Evolutionary conservation across 1,140 invertebrate species (phyloP).

Genomic region (Dinothrombium tinctorium): DNA sequence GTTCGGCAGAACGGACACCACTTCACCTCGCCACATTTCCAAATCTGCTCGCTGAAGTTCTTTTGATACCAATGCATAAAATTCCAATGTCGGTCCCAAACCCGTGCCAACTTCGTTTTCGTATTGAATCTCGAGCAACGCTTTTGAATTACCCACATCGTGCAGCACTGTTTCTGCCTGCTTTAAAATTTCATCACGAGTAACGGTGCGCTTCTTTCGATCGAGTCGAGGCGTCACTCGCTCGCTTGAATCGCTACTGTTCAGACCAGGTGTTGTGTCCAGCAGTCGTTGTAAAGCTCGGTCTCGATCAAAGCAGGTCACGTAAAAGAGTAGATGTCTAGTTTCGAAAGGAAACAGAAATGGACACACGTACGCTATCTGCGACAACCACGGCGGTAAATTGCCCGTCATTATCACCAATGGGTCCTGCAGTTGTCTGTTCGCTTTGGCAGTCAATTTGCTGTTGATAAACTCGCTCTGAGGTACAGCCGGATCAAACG

Average conservation of each 20-base stretch:
- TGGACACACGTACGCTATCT: slow-evolving; percentile 73
- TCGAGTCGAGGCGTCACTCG: slow-evolving; percentile 76
- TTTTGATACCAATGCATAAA: slow-evolving; percentile 88
- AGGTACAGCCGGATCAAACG: slow-evolving; percentile 18
- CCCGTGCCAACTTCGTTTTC: slow-evolving; percentile 95
- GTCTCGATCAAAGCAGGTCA: slow-evolving; percentile 84
- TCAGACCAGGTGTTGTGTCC: slow-evolving; percentile 60
- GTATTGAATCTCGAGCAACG: slow-evolving; percentile 83
- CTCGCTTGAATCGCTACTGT: slow-evolving; percentile 43
- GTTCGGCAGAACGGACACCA: slow-evolving; percentile 14
- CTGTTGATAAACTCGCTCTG: slow-evolving; percentile 39
- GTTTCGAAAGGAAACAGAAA: slow-evolving; percentile 94
- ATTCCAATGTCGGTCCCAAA: slow-evolving; percentile 92
- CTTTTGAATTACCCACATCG: slow-evolving; percentile 72
- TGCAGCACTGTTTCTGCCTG: slow-evolving; percentile 86
- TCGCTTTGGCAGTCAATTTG: slow-evolving; percentile 77
- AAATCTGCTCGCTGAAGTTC: slow-evolving; percentile 78
- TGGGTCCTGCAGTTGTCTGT: slow-evolving; percentile 84
- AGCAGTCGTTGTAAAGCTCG: slow-evolving; percentile 72
- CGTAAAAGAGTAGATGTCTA: slow-evolving; percentile 78
- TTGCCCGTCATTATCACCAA: slow-evolving; percentile 94
- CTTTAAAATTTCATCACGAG: slow-evolving; percentile 70
- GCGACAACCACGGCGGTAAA: slow-evolving; percentile 76
- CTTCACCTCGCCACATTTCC: slow-evolving; percentile 66
- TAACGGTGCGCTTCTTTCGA: slow-evolving; percentile 58